Conservation (phyloP, 2,113 vertebrate species). For the Syngnathus scovelli region DNA sequence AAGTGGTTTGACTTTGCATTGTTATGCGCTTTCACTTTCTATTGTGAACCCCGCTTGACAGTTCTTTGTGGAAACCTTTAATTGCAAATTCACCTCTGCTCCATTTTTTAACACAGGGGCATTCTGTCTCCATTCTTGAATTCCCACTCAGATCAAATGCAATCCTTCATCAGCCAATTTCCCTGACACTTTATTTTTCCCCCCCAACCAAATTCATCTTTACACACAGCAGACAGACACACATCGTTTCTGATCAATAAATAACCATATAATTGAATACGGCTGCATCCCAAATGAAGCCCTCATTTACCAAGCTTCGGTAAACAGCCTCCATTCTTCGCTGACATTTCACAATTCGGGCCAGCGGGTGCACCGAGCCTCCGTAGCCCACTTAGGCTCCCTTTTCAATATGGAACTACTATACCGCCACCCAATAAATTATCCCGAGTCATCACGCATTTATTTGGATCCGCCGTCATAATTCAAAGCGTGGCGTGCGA, state of each 20-base stretch:
- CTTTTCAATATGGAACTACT: constrained; percentile 64
- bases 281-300: constrained; percentile 70
- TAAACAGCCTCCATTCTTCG: constrained; percentile 65
- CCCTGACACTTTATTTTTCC: constrained; percentile 64
- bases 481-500: constrained; percentile 89
- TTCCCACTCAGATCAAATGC: constrained; percentile 66
- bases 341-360: constrained; percentile 72
- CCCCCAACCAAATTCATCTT: constrained; percentile 60
- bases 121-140: constrained; percentile 63
- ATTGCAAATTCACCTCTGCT: constrained; percentile 54
- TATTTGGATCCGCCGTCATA: constrained; percentile 94
- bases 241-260: constrained; percentile 73
- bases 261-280: constrained; percentile 72
- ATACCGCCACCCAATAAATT: constrained; percentile 81
- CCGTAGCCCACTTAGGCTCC: constrained; percentile 56
- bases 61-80: constrained; percentile 54
- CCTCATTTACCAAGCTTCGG: constrained; percentile 72
- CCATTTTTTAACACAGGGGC: constrained; percentile 53
- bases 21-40: constrained; percentile 23
- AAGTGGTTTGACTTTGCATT: constrained; percentile 4
- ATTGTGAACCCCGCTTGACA: constrained; percentile 53
- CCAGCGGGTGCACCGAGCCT: constrained; percentile 48
- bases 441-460: constrained; percentile 83
- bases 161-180: constrained; percentile 70
- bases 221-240: constrained; percentile 62